Percentiles rank a stretch among this genome's conserved stretches.
phyloP scores from a whole-genome alignment of 2,113 vertebrate species.

The Litocranius walleri region DNA sequence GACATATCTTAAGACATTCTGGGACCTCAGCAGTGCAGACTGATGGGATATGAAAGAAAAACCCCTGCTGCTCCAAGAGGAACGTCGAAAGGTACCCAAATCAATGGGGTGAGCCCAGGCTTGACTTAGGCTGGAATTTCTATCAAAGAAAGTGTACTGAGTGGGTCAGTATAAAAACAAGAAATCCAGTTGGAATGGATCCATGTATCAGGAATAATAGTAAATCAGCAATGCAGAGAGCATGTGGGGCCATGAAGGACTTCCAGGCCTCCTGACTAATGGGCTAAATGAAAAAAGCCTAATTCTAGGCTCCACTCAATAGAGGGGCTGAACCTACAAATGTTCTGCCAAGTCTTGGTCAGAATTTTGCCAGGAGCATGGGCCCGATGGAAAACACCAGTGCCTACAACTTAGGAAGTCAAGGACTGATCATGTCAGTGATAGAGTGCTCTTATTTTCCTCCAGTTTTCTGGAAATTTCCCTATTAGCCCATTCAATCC shows the following conservation, averaged over 20 bases:
- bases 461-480: background rate
- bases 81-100: background rate
- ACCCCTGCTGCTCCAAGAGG: background rate
- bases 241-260: background rate
- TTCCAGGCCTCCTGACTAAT: background rate
- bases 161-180: background rate
- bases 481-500: background rate
- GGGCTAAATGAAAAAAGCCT: background rate
- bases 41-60: background rate
- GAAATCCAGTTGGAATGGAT: background rate
- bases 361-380: background rate
- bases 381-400: background rate
- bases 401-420: background rate
- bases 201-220: background rate
- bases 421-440: background rate
- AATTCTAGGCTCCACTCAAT: background rate
- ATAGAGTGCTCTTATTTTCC: background rate
- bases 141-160: conserved; percentile 7
- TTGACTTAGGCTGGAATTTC: background rate
- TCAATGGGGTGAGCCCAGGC: background rate
- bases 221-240: background rate
- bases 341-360: background rate
- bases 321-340: background rate
- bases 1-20: background rate
- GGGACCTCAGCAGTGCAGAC: background rate